Conservation (phyloP, 1,140 invertebrate genomes). For the Marisa cornuarietis region DNA sequence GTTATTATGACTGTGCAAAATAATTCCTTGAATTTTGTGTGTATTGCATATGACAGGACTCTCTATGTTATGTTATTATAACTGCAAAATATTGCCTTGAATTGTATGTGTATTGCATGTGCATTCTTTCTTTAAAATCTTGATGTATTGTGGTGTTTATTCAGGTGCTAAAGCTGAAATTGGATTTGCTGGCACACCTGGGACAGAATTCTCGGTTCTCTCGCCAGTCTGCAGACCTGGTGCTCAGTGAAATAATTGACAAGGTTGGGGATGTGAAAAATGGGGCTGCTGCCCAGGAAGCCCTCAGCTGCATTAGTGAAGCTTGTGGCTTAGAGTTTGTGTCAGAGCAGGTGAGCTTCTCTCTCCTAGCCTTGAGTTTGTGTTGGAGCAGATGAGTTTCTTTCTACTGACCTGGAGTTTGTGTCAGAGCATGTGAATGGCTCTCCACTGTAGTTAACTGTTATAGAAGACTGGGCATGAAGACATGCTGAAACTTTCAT, state of each 20-base stretch:
- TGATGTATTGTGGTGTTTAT: not conserved
- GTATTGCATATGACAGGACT: not conserved
- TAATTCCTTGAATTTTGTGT: not conserved
- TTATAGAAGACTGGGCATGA: too few species aligned
- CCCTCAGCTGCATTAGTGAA: slow-evolving; percentile 80
- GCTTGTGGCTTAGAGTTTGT: slow-evolving; percentile 81
- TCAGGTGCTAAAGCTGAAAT: slow-evolving; percentile 80
- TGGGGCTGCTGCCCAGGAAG: slow-evolving; percentile 75
- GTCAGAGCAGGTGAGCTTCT: slow-evolving; percentile 71
- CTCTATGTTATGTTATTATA: too few species aligned
- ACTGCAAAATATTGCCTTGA: not conserved
- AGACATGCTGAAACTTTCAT: too few species aligned
- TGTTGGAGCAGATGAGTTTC: too few species aligned
- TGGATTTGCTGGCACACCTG: slow-evolving; percentile 82
- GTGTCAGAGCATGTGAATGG: slow-evolving; percentile 74
- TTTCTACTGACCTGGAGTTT: slow-evolving; percentile 73
- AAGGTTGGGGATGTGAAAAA: slow-evolving; percentile 88
- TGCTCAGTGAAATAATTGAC: slow-evolving; percentile 82
- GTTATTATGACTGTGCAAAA: too few species aligned
- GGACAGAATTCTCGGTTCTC: slow-evolving; percentile 76
- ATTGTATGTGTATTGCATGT: not conserved
- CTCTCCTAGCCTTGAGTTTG: not conserved
- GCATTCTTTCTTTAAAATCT: not conserved
- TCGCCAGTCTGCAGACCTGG: slow-evolving; percentile 78
- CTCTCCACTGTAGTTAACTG: too few species aligned